Conservation (phyloP, 2,888 invertebrate species). For the Limnephilus marmoratus region DNA sequence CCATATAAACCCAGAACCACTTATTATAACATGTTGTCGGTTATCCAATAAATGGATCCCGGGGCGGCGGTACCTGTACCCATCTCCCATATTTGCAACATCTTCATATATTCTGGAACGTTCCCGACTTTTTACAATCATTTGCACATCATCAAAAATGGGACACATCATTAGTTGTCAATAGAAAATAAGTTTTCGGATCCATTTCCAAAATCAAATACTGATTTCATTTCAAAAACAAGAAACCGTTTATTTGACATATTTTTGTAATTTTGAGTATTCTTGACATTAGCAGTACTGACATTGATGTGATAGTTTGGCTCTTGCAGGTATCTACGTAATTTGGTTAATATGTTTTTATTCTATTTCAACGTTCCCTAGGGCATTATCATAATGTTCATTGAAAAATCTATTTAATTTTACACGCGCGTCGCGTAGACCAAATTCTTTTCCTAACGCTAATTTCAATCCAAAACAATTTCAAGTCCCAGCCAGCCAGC, state of each 20-base stretch:
- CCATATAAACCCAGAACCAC: too few relatives aligned
- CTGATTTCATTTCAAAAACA: neutral
- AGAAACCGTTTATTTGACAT: neutral
- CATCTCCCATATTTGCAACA: too few relatives aligned
- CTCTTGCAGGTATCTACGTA: neutral
- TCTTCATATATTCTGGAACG: too few relatives aligned
- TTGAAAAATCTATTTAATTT: conserved; percentile 34
- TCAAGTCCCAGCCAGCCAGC: conserved; percentile 29
- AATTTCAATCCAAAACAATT: conserved; percentile 59
- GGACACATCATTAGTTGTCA: too few relatives aligned
- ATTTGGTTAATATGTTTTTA: neutral
- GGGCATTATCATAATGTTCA: neutral
- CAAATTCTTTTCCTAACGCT: conserved; percentile 44
- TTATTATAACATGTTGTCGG: too few relatives aligned
- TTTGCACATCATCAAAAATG: too few relatives aligned
- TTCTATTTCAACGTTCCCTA: neutral
- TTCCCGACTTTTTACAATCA: too few relatives aligned
- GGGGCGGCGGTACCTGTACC: too few relatives aligned
- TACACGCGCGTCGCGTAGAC: conserved; percentile 27
- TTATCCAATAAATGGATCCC: too few relatives aligned
- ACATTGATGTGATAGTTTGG: neutral
- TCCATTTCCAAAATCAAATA: too few relatives aligned
- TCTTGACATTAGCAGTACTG: neutral
- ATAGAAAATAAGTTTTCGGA: too few relatives aligned
- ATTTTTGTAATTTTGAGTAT: neutral